phyloP scores from a whole-genome alignment of 2,797 vertebrate species.

The Remorina albescens region DNA sequence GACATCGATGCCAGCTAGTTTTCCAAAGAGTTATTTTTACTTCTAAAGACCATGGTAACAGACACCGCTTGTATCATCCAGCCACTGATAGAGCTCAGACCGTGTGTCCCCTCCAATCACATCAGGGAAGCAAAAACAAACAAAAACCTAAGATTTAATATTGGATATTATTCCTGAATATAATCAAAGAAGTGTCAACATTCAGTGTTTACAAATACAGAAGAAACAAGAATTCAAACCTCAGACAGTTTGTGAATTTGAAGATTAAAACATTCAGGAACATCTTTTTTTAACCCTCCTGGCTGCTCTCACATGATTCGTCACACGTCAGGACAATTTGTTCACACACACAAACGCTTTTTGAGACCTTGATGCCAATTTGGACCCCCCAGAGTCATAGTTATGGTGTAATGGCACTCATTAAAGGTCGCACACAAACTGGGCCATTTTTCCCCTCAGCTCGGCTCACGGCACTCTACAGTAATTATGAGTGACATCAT shows the following conservation, averaged over 20 bases:
- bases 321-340: constrained; percentile 17
- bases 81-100: constrained; percentile 40
- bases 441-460: constrained; percentile 35
- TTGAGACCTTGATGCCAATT: constrained; percentile 39
- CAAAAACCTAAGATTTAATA: not conserved
- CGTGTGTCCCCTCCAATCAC: constrained; percentile 41
- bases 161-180: not conserved
- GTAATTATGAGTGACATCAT: constrained; percentile 52
- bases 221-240: not conserved
- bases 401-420: constrained; percentile 35
- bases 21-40: constrained; percentile 79
- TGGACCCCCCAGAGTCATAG: constrained; percentile 39
- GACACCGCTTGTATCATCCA: constrained; percentile 51
- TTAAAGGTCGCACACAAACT: constrained; percentile 61
- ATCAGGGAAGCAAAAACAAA: constrained; percentile 5
- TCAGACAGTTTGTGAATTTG: not conserved
- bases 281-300: constrained; percentile 18
- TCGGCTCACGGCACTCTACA: constrained; percentile 35
- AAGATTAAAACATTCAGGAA: constrained; percentile 37
- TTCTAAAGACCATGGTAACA: constrained; percentile 66
- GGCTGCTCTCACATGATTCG: constrained; percentile 33
- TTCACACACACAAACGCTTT: constrained; percentile 3
- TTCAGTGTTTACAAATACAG: not conserved
- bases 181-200: not conserved
- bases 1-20: constrained; percentile 41